Base-by-base conservation (phyloP, 2,888 invertebrate species). In the Muscina levida region DNA sequence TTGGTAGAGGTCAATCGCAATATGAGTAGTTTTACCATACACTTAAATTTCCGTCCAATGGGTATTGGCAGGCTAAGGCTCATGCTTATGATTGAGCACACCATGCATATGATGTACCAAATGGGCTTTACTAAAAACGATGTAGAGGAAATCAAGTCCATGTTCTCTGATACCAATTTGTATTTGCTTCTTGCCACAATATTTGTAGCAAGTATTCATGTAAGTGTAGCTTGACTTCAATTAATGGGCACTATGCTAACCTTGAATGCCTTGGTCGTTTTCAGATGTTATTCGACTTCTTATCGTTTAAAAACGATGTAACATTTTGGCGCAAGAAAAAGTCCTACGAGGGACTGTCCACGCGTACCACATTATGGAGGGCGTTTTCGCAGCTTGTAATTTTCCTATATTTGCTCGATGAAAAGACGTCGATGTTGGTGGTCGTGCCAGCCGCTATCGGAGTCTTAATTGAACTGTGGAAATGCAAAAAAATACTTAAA, bases 251-350 rank as follows among this genome's bases (percentile, higher is more conserved):
- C 22, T 62, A 11, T 57, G 17, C 10, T 17, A 13, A 13, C 11
- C n/a, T 13, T 24, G 26, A 10, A 22, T 26, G 24, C 48, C n/a
- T 31, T 37, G n/a, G 22, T 53, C 0, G 6, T 6, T 46, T 24
- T n/a, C 93, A 99, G 97, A 91, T 99, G 80, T 91, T 99, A 48
- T 97, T 99, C 88, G 99, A 99, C 90, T 97, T 99, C 88, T 92
- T 99, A 71, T 97, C 99, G 0, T 98, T 99, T 89, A 99, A 99
- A 92, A 98, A 98, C 89, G 99, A 99, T 87, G 96, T 99, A 0
- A 94, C 94, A 72, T 99, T 98, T 90, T 99, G 99, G 99, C 94
- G 95, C 75, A 93, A 93, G 19, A 95, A 96, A 87, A 93, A 93
- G 37, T 95, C 95, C 0, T 95, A 98, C 91, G 97, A 95, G 48